Evolutionary conservation across 2,113 vertebrate genomes (phyloP), one percentile per base, ranked within the genome.

Genomic region (Leptosomus discolor): DNA sequence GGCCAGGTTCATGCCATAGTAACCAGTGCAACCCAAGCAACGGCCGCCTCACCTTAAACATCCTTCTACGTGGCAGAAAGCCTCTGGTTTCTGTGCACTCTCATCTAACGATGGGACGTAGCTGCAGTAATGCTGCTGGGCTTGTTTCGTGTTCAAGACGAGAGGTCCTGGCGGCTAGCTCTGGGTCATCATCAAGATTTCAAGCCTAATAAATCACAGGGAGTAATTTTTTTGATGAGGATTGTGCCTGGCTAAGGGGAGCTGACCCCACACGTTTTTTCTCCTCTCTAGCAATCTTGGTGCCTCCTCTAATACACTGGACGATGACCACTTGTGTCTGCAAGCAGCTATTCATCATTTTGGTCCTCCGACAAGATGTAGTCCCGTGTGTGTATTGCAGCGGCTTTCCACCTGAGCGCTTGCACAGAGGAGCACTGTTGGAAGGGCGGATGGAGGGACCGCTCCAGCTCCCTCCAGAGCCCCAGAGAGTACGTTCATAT

Each of bases 321-420:
- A 7, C 29, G 39, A 20, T 54, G 56, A 39, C 26, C 46, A 23
- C 64, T 63, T 30, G 50, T 15, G 7, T 50, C 70, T 88, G 51
- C 58, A 41, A 58, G 71, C 26, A 85, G 54, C 41, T 83, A 15
- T 61, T 51, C 1, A 1, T 27, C 15, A 8, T 58, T 65, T 54
- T 74, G 82, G 37, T 73, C 29, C 90, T 65, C 2, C 24, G 48
- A 54, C n/a, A 20, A 34, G 26, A 9, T 4, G 15, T 21, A 27
- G 45, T 30, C 24, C 2, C 3, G 9, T 21, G 1, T 5, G 22
- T 23, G 11, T 30, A 1, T 30, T 36, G 11, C 39, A 8, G 5
- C 17, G 19, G 17, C 43, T 36, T 80, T 48, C 32, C 51, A 18
- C 32, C 50, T 9, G 24, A 43, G 19, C 4, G 2, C 74, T 53